Evolutionary conservation across 2,797 vertebrate species (phyloP).

Genomic region (Liasis olivaceus): DNA sequence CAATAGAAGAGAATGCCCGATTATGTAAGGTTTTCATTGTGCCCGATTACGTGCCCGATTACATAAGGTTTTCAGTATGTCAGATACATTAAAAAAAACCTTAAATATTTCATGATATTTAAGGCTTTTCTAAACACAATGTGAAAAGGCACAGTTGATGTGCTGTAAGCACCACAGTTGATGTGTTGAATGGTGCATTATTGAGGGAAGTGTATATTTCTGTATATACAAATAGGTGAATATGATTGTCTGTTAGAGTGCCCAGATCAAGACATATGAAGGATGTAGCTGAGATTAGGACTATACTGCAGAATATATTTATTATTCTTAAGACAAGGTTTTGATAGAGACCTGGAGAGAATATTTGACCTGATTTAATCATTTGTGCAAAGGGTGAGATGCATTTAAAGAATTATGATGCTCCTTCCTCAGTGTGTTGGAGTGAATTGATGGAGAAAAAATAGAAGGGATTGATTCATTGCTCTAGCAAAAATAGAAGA

Average conservation of each 20-base stretch:
- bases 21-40: not conserved
- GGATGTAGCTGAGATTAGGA: not conserved
- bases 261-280: not conserved
- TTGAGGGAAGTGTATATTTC: not conserved
- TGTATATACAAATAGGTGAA: not conserved
- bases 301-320: not conserved
- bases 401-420: too few relatives aligned
- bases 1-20: too few relatives aligned
- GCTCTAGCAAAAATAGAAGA: too few relatives aligned
- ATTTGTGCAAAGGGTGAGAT: too few relatives aligned
- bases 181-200: too few relatives aligned
- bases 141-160: not conserved
- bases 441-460: too few relatives aligned
- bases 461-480: too few relatives aligned
- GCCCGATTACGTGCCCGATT: too few relatives aligned
- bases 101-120: not conserved
- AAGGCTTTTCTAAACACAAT: not conserved
- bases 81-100: not conserved
- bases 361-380: too few relatives aligned
- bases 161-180: not conserved
- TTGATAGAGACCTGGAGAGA: too few relatives aligned
- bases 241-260: not conserved
- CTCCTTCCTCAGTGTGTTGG: too few relatives aligned
- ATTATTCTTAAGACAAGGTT: too few relatives aligned
- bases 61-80: not conserved